These are phyloP conservation scores for Lepus oiostolus DNA, from an alignment of 2,797 vertebrate genomes.

Conservation along the genomic window DNA sequence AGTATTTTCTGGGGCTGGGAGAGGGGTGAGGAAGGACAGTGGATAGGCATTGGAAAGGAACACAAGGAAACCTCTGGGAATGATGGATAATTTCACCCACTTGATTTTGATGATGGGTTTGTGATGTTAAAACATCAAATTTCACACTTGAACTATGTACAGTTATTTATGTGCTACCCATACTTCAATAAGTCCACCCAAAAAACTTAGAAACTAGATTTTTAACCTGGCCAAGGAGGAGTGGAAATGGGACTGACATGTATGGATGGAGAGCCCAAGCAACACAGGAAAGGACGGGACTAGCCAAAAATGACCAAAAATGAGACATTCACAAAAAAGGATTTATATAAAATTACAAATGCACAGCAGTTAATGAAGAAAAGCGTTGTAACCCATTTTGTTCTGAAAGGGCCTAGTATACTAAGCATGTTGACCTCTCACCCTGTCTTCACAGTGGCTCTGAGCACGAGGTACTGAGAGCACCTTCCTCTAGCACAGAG, in stretches of 20 bases:
- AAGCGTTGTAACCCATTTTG: neutral
- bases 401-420: neutral
- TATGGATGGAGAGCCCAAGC: neutral
- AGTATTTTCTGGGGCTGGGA: neutral
- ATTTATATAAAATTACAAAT: neutral
- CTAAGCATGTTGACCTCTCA: too few species aligned
- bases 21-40: fast-evolving
- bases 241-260: fast-evolving
- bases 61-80: neutral
- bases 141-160: neutral
- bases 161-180: neutral
- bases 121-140: neutral
- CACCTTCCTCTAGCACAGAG: neutral
- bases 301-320: neutral
- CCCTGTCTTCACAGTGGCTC: too few species aligned
- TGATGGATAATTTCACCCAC: neutral
- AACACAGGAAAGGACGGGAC: neutral
- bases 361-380: neutral
- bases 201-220: neutral
- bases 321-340: neutral
- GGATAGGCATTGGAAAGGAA: neutral
- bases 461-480: too few species aligned
- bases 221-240: neutral
- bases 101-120: neutral
- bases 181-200: neutral